Conservation (phyloP, 2,797 vertebrate species). For the Poecilia picta region DNA sequence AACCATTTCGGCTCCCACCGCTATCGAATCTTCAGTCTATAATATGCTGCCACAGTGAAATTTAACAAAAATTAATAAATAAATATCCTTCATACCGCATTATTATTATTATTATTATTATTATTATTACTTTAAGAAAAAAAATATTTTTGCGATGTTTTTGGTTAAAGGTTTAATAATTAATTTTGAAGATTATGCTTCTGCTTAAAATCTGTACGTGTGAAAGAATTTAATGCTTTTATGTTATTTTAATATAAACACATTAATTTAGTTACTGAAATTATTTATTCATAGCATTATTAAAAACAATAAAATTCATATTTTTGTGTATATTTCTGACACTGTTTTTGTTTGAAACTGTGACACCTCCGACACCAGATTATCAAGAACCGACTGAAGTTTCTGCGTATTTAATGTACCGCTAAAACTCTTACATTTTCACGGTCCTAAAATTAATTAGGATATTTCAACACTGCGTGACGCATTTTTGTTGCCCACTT, state of each 20-base stretch:
- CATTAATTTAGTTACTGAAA: neutral
- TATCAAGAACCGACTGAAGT: neutral
- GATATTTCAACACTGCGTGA: neutral
- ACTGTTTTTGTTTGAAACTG: neutral
- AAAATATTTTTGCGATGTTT: neutral
- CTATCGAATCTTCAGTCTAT: constrained; percentile 18
- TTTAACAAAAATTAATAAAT: neutral
- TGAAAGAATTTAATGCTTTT: neutral
- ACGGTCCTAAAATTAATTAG: neutral
- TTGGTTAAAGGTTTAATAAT: neutral
- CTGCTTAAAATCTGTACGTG: neutral
- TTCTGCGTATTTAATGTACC: neutral
- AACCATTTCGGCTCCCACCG: constrained; percentile 33
- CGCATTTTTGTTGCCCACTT: neutral
- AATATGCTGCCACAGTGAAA: neutral
- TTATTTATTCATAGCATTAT: neutral
- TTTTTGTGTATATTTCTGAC: neutral
- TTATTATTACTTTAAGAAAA: neutral
- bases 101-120: constrained; percentile 8
- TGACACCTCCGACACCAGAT: neutral
- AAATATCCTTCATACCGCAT: neutral
- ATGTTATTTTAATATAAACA: neutral
- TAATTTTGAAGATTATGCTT: neutral
- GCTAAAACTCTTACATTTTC: neutral
- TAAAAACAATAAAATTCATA: neutral